phyloP scores from a whole-genome alignment of 2,888 invertebrate species.

The Heliconius ismenius region DNA sequence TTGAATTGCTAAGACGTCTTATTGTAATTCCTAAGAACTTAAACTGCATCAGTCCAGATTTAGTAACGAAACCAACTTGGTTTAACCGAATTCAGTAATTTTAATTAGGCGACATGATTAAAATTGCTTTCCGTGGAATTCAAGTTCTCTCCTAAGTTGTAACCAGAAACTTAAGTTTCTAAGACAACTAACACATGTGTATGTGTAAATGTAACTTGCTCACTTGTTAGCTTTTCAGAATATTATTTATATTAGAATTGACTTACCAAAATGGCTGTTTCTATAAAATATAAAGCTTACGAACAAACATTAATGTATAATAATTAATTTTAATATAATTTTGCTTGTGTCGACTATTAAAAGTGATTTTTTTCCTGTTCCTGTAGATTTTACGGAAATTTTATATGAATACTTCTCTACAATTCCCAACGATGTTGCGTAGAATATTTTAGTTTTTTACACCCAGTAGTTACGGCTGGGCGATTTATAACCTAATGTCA shows the following conservation, averaged over 20 bases:
- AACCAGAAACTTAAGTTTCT: conserved; percentile 12
- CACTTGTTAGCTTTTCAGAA: conserved; percentile 2
- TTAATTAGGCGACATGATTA: neutral
- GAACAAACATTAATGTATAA: no score
- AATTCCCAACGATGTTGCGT: no score
- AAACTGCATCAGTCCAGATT: neutral
- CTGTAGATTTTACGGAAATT: neutral
- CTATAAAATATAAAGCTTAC: neutral
- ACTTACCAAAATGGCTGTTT: neutral
- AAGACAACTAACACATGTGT: neutral
- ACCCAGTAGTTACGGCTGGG: no score
- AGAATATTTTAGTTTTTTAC: no score
- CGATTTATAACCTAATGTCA: no score
- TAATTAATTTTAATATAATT: neutral
- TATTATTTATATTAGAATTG: conserved; percentile 6
- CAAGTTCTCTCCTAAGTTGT: neutral
- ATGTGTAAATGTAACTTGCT: conserved; percentile 1
- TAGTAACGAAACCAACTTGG: neutral
- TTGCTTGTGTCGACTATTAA: neutral
- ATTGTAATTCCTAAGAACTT: neutral
- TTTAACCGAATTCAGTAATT: neutral
- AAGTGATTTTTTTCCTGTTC: neutral
- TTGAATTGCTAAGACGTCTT: neutral
- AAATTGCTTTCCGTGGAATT: conserved; percentile 8
- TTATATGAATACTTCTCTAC: neutral